These are phyloP conservation scores for Macaca nemestrina DNA, from an alignment of 2,113 vertebrate genomes.

Conservation along the genomic window DNA sequence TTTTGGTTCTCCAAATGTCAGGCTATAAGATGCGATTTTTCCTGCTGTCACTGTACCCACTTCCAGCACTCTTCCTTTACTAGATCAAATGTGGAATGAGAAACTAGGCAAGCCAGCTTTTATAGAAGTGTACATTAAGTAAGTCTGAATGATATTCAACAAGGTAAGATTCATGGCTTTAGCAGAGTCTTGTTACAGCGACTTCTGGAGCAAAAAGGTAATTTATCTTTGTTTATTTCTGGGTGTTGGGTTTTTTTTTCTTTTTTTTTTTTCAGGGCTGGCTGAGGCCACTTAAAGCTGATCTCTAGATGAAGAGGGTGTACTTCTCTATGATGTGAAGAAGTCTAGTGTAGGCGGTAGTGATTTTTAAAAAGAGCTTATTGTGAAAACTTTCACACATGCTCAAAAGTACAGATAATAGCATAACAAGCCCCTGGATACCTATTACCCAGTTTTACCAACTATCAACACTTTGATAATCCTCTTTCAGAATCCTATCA, in stretches of 20 bases:
- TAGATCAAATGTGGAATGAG: background rate
- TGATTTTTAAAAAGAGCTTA: background rate
- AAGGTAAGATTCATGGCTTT: background rate
- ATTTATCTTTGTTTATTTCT: background rate
- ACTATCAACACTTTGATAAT: background rate
- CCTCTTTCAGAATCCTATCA: background rate
- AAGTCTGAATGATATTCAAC: background rate
- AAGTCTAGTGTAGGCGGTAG: background rate
- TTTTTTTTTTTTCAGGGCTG: background rate
- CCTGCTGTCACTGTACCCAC: background rate
- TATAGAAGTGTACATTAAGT: background rate
- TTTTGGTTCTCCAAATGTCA: background rate
- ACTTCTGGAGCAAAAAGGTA: background rate
- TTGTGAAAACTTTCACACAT: background rate
- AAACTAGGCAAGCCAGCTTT: background rate
- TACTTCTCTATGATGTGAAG: background rate
- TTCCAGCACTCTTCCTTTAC: background rate
- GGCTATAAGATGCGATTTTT: background rate
- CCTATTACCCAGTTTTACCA: background rate
- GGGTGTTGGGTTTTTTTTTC: background rate
- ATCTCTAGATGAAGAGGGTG: background rate
- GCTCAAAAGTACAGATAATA: background rate
- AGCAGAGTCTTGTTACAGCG: background rate
- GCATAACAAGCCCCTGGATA: background rate
- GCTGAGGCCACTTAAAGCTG: background rate